phyloP scores from a whole-genome alignment of 2,888 invertebrate genomes.

The Sphaerophoria taeniata region DNA sequence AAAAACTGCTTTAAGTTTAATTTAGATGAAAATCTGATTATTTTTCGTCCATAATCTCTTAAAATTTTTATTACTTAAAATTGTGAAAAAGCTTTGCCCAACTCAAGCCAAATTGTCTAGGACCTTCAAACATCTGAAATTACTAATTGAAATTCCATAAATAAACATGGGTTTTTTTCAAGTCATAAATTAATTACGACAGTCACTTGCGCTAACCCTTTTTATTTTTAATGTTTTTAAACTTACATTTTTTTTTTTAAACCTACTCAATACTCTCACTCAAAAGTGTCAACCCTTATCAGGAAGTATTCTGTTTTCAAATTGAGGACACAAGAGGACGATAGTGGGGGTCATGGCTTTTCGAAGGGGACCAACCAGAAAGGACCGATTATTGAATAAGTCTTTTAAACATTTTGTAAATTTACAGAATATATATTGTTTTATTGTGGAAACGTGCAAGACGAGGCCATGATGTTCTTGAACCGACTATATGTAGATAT shows the following conservation, averaged over 20 bases:
- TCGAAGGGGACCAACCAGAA: not conserved
- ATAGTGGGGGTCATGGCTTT: not conserved
- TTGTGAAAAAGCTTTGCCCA: no score
- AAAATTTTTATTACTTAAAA: not conserved
- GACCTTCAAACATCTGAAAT: not conserved
- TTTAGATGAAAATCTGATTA: no score
- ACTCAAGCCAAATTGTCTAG: no score
- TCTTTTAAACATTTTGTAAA: slow-evolving; percentile 71
- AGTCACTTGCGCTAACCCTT: not conserved
- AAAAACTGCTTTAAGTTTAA: no score
- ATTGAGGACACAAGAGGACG: slow-evolving; percentile 8
- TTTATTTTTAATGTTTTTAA: not conserved
- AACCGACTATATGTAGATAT: slow-evolving; percentile 24
- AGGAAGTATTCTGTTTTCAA: slow-evolving; percentile 26
- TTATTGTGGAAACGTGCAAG: slow-evolving; percentile 59
- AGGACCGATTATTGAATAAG: slow-evolving; percentile 60
- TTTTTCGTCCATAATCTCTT: no score
- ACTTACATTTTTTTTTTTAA: not conserved
- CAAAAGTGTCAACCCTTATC: slow-evolving; percentile 35
- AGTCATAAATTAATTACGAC: slow-evolving; percentile 16
- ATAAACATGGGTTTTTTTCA: not conserved
- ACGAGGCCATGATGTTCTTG: slow-evolving; percentile 39
- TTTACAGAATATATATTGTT: slow-evolving; percentile 68
- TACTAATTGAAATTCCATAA: slow-evolving; percentile 4
- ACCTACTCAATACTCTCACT: not conserved